These are phyloP conservation scores for Larimichthys crocea DNA, from an alignment of 2,113 vertebrate genomes.

Conservation along the genomic window DNA sequence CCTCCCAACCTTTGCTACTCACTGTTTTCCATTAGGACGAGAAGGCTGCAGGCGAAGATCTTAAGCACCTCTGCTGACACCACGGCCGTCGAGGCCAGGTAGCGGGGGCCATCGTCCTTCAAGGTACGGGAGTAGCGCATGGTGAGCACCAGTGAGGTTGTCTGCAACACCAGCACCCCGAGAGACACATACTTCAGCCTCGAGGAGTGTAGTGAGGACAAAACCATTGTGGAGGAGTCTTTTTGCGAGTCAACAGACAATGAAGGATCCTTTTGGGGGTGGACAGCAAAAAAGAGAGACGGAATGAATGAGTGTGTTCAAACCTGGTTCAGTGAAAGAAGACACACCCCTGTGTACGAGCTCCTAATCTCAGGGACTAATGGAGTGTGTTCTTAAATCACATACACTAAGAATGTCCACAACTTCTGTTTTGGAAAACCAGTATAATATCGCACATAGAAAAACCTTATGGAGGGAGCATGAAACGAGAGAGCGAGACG, in stretches of 20 bases:
- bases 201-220: constrained; percentile 53
- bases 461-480: not conserved
- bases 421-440: not conserved
- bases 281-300: not conserved
- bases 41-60: constrained; percentile 88
- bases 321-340: not conserved
- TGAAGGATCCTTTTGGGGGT: not conserved
- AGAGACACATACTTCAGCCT: constrained; percentile 94
- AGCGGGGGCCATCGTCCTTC: constrained; percentile 92
- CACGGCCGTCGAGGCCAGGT: constrained; percentile 96
- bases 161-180: constrained; percentile 96
- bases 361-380: constrained; percentile 1
- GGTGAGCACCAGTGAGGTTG: constrained; percentile 94
- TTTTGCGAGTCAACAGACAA: not conserved
- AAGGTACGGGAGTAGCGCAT: constrained; percentile 98
- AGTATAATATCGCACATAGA: not conserved
- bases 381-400: not conserved
- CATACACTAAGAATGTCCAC: not conserved
- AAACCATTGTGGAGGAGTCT: constrained; percentile 17
- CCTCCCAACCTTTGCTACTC: constrained; percentile 62
- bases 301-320: not conserved
- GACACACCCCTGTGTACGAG: not conserved
- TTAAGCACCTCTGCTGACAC: constrained; percentile 94
- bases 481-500: not conserved
- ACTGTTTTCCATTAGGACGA: constrained; percentile 94